Percentiles rank a stretch among this genome's conserved stretches.
Evolutionary conservation across 2,888 invertebrate genomes (phyloP).

Genomic region (Chironomus riparius): DNA sequence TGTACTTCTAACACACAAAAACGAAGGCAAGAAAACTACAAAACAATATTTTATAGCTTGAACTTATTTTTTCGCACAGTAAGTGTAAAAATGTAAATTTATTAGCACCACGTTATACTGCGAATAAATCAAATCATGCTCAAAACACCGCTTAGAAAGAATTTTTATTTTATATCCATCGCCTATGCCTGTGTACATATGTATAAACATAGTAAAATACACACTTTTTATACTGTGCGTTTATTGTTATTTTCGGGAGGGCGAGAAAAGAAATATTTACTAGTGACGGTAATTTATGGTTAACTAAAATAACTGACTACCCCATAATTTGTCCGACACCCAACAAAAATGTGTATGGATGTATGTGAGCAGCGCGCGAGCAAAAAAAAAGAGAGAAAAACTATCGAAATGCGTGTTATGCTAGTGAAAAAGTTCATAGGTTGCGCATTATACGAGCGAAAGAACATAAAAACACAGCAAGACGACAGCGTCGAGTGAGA

Average conservation of each 20-base stretch:
- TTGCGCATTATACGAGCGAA: background rate
- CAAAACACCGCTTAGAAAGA: background rate
- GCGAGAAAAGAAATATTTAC: conserved; percentile 16
- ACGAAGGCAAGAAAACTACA: background rate
- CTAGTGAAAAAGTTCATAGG: background rate
- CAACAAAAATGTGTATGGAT: background rate
- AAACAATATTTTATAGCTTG: conserved; percentile 1
- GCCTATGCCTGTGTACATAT: background rate
- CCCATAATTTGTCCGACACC: conserved; percentile 25
- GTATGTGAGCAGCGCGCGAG: no score
- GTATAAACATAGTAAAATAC: no score
- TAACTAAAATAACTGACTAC: conserved; percentile 15
- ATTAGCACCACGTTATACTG: conserved; percentile 19
- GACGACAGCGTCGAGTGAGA: background rate
- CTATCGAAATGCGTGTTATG: background rate
- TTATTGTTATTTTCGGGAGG: no score
- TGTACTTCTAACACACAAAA: background rate
- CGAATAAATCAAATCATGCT: conserved; percentile 23
- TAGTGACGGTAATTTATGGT: conserved; percentile 24
- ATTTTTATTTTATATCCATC: background rate
- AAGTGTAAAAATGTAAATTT: conserved; percentile 26
- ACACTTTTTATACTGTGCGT: no score
- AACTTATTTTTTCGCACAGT: conserved; percentile 12
- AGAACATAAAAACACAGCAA: background rate
- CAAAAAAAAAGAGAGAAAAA: background rate